Evolutionary conservation across 2,113 vertebrate genomes (phyloP), one percentile per base, ranked within the genome.

Genomic region (Coptodon bakossiorum): DNA sequence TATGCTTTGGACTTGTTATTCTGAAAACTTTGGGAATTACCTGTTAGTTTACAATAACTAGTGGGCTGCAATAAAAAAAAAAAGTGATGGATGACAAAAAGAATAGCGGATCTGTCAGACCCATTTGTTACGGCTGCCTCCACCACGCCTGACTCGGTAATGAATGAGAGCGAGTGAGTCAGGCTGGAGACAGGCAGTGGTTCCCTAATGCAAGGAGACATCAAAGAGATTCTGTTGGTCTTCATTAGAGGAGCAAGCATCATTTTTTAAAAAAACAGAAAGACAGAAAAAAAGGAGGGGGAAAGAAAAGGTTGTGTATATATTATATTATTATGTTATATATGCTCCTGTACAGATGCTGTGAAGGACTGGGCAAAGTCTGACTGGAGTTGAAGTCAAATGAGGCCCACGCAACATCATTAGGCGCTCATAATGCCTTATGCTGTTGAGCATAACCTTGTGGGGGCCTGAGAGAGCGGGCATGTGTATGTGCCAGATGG

Each of bases 381-480:
- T 86, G 87, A 92, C 86, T 89, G 86, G 82, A 89, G 89, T 85
- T 87, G 82, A 80, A 94, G 93, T 95, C 93, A 95, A 95, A 96
- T 85, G 90, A 95, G 93, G 91, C 95, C 95, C 96, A 96, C 94
- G 92, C 95, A 95, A 91, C 94, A 96, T 96, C 94, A 95, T 96
- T 96, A 96, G 94, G 91, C 73, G 83, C 88, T 88, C 78, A 43
- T 95, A 94, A 95, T 92, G 92, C 89, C 89, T 89, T 84, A 76
- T 88, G 90, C 90, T 91, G 94, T 89, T 87, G 89, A 88, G 93
- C 89, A 83, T 93, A 95, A 96, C 93, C 94, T 96, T 95, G 95
- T 94, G 93, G 93, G 93, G 92, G 95, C 95, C 90, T 88, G 87
- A n/a, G 88, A 94, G 92, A 93, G 88, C 80, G 66, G 40, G 86